phyloP scores from a whole-genome alignment of 1,140 invertebrate species.

The Berghia stephanieae region DNA sequence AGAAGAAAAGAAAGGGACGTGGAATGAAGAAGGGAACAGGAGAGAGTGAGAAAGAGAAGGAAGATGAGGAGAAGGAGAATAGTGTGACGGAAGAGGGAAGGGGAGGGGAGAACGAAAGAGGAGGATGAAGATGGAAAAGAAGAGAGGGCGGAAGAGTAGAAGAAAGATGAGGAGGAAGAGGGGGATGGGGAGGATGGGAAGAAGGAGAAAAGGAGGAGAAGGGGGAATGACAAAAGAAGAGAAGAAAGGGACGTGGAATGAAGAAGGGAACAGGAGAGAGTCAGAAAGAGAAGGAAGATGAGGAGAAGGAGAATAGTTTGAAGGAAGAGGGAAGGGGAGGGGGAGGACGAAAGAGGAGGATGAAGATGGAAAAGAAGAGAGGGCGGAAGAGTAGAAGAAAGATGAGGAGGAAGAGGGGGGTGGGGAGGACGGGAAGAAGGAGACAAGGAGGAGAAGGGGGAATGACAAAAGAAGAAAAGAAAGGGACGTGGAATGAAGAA shows the following conservation, averaged over 20 bases:
- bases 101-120: background rate
- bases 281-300: background rate
- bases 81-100: background rate
- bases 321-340: background rate
- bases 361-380: background rate
- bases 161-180: background rate
- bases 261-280: too few species aligned
- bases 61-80: background rate
- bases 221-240: conserved; percentile 4
- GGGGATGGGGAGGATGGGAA: background rate
- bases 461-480: background rate
- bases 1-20: background rate
- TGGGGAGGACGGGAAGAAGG: background rate
- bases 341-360: background rate
- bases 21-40: too few species aligned
- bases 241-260: too few species aligned
- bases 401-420: background rate
- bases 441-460: background rate
- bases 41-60: background rate
- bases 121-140: background rate
- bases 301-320: too few species aligned
- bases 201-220: background rate
- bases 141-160: background rate
- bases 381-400: background rate
- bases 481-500: background rate